Conservation (phyloP, 1,140 invertebrate genomes). For the Lutraria rhynchaena region DNA sequence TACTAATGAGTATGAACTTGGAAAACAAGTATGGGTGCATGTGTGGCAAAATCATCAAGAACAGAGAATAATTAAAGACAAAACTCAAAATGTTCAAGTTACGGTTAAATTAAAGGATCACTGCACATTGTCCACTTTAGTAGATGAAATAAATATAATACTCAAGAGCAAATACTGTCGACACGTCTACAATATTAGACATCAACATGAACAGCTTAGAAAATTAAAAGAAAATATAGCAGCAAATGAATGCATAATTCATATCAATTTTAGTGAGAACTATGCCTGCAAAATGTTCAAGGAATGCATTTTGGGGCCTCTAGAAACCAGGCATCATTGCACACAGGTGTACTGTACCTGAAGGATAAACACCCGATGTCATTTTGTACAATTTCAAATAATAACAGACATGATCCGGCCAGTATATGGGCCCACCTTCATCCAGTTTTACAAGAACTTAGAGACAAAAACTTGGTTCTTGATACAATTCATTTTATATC, state of each 20-base stretch:
- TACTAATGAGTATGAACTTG: conserved; percentile 11
- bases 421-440: conserved; percentile 66
- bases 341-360: conserved; percentile 34
- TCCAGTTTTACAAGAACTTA: conserved; percentile 59
- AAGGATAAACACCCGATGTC: background rate
- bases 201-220: conserved; percentile 56
- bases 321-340: conserved; percentile 41
- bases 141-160: conserved; percentile 8
- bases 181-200: conserved; percentile 59
- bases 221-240: conserved; percentile 47
- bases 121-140: too few relatives aligned
- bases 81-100: conserved; percentile 27
- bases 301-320: conserved; percentile 59
- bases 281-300: conserved; percentile 57
- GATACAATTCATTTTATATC: too few relatives aligned
- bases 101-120: too few relatives aligned
- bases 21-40: conserved; percentile 43
- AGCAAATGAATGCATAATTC: conserved; percentile 61
- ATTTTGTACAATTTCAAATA: conserved; percentile 60
- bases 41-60: conserved; percentile 28
- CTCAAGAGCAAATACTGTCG: conserved; percentile 37
- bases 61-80: conserved; percentile 30
- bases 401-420: conserved; percentile 55
- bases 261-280: conserved; percentile 64
- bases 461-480: conserved; percentile 81